Conservation (phyloP, 2,797 vertebrate genomes). For the Decapterus maruadsi region DNA sequence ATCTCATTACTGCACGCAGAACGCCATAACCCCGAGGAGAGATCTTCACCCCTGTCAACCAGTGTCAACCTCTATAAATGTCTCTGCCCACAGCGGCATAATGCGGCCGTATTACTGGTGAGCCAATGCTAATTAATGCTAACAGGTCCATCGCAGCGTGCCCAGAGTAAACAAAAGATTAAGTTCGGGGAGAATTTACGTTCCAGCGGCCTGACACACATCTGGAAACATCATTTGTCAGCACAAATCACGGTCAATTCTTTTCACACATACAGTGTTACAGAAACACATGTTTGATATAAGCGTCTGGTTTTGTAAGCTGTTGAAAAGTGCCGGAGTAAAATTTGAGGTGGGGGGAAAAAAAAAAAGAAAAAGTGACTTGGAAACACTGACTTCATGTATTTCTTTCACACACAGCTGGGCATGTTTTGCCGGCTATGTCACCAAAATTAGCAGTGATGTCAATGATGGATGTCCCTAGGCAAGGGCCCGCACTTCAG, state of each 20-base stretch:
- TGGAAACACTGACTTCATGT: constrained; percentile 76
- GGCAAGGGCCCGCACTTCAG: constrained; percentile 48
- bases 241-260: constrained; percentile 50
- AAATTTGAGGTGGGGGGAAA: background rate
- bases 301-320: constrained; percentile 56
- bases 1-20: constrained; percentile 59
- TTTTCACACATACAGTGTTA: constrained; percentile 52
- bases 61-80: constrained; percentile 74
- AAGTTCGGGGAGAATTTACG: constrained; percentile 41
- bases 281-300: constrained; percentile 69
- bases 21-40: constrained; percentile 58
- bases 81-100: constrained; percentile 49
- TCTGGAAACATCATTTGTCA: constrained; percentile 70
- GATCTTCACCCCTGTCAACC: constrained; percentile 69
- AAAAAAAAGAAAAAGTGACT: constrained; percentile 36
- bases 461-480: constrained; percentile 77
- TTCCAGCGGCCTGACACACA: constrained; percentile 45
- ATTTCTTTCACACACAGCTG: constrained; percentile 77
- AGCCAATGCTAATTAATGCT: constrained; percentile 79
- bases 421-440: constrained; percentile 75
- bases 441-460: constrained; percentile 76
- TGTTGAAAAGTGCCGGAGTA: constrained; percentile 55
- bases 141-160: constrained; percentile 67
- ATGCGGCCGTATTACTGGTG: constrained; percentile 46
- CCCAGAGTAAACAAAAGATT: constrained; percentile 63